A percentile compares a stretch with the other conserved stretches of the same genome.
Conservation (phyloP, 1,140 invertebrate species). For the Samia ricini region DNA sequence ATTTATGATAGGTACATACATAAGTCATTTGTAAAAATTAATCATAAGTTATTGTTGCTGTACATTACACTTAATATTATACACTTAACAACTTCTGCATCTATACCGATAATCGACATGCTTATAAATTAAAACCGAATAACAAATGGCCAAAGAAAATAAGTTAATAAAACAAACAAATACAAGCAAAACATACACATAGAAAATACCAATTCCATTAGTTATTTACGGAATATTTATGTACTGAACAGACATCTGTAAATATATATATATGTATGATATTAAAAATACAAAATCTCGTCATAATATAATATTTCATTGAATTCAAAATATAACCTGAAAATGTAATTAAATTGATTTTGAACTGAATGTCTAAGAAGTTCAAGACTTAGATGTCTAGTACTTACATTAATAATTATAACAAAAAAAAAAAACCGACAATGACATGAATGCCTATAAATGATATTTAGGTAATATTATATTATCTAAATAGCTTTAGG, state of each 20-base stretch:
- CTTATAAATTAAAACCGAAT: constrained; percentile 53
- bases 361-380: not conserved
- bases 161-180: constrained; percentile 66
- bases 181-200: constrained; percentile 55
- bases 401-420: not conserved
- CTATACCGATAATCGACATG: constrained; percentile 44
- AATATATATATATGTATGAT: not conserved
- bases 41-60: constrained; percentile 7
- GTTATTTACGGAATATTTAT: constrained; percentile 11
- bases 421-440: not conserved
- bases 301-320: not conserved
- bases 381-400: not conserved
- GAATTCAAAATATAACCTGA: not conserved
- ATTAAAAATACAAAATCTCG: not conserved
- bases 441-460: not conserved
- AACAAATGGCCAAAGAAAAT: constrained; percentile 52
- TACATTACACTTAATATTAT: constrained; percentile 28
- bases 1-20: constrained; percentile 23
- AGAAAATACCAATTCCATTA: constrained; percentile 38
- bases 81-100: constrained; percentile 35
- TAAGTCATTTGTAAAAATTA: constrained; percentile 8
- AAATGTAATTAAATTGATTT: not conserved
- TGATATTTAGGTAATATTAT: not conserved
- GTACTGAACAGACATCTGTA: constrained; percentile 3
- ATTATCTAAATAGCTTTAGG: not conserved